Percentiles rank a stretch among this genome's conserved stretches.
Evolutionary conservation across 92 coral and sea anemone species (phyloP).

Genomic region (Epizoanthus fatuus): DNA sequence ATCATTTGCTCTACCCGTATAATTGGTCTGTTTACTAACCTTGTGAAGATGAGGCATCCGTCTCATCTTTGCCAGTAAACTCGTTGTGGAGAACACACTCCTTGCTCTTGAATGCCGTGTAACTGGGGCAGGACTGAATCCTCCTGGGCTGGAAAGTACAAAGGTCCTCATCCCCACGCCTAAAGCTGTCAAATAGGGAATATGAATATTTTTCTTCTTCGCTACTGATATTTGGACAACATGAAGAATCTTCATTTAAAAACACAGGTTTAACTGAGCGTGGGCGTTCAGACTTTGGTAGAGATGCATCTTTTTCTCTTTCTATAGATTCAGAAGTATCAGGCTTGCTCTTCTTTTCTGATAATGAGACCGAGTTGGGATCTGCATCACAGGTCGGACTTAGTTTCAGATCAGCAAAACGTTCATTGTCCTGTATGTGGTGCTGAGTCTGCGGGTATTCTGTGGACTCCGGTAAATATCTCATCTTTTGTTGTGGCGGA

Average conservation of each 20-base stretch:
- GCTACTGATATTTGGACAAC: background rate
- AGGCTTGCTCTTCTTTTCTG: too few species aligned
- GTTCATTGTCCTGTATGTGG: too few species aligned
- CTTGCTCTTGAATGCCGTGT: background rate
- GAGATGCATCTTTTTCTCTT: too few species aligned
- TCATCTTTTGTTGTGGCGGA: background rate
- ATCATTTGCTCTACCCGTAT: background rate
- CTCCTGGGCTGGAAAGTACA: background rate
- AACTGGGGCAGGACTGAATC: constrained; percentile 21
- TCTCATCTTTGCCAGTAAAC: background rate
- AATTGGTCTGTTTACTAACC: background rate
- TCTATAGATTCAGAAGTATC: too few species aligned
- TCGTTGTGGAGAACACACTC: background rate
- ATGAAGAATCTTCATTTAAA: background rate
- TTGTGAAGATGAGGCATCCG: background rate
- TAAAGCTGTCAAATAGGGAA: background rate
- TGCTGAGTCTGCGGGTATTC: too few species aligned
- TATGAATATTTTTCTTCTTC: background rate
- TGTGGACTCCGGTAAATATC: background rate
- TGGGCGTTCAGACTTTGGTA: background rate
- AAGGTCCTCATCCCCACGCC: background rate
- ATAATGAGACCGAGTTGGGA: too few species aligned
- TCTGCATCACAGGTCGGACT: too few species aligned
- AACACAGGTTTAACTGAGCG: background rate
- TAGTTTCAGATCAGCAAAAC: too few species aligned